These are phyloP conservation scores for Diarsia mendica DNA, from an alignment of 2,888 invertebrate genomes.

Conservation along the genomic window DNA sequence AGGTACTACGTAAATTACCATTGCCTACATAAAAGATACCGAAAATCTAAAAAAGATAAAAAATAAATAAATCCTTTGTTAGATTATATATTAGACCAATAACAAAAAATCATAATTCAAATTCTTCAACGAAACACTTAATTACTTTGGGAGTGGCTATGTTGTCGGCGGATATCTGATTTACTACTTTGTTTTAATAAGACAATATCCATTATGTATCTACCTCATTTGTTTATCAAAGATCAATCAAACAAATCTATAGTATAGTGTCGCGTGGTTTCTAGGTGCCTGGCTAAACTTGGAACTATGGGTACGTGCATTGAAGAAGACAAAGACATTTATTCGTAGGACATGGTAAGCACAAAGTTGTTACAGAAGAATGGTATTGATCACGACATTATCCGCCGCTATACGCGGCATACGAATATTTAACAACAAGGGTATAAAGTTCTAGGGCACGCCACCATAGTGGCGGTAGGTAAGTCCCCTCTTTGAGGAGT, in stretches of 20 bases:
- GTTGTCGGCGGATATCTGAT: constrained; percentile 4
- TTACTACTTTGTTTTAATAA: constrained; percentile 11
- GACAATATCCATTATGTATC: constrained; percentile 7
- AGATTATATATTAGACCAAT: not conserved
- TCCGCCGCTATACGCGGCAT: too few species aligned
- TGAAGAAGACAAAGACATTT: too few species aligned
- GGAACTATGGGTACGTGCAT: not conserved
- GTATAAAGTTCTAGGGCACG: too few species aligned
- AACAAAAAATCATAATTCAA: constrained; percentile 16
- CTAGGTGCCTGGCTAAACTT: not conserved
- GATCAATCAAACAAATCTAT: not conserved
- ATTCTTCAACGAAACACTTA: constrained; percentile 16
- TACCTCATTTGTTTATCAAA: not conserved
- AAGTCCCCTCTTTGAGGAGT: too few species aligned
- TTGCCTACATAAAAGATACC: constrained; percentile 5
- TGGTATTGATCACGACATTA: too few species aligned
- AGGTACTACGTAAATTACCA: constrained; percentile 5
- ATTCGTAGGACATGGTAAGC: too few species aligned
- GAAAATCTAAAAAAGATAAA: too few species aligned
- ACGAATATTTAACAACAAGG: too few species aligned
- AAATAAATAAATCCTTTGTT: constrained; percentile 1
- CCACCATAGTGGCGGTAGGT: too few species aligned
- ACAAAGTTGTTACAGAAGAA: too few species aligned
- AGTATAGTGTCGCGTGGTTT: not conserved
- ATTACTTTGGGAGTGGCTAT: constrained; percentile 11